A percentile compares a stretch with the other conserved stretches of the same genome.
Conservation (phyloP, 2,888 invertebrate species). For the Calliphora vomitoria region DNA sequence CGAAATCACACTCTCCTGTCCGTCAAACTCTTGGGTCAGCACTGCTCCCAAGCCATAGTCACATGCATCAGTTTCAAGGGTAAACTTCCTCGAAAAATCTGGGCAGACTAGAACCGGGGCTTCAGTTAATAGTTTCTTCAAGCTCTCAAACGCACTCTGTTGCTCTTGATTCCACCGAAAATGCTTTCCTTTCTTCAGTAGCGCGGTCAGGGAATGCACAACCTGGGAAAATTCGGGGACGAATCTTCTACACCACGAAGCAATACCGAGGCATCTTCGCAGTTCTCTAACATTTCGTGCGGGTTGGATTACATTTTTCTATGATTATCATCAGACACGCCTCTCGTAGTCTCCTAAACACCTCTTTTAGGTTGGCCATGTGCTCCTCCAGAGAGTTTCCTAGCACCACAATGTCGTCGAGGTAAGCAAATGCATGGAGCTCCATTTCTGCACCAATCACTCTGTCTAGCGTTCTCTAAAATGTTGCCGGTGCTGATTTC, state of each 20-base stretch:
- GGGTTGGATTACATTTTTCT: not conserved
- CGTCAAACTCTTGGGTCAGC: not conserved
- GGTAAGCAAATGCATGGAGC: too few species aligned
- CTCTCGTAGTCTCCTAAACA: not conserved
- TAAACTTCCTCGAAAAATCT: too few species aligned
- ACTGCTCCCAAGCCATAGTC: constrained; percentile 3
- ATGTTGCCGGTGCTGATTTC: not conserved
- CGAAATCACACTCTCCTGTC: not conserved
- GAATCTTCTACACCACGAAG: constrained; percentile 18
- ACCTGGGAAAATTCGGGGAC: not conserved
- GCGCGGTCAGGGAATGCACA: not conserved
- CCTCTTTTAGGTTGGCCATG: not conserved
- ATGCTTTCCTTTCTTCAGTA: not conserved
- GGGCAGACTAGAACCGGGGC: not conserved
- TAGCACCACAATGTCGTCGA: not conserved
- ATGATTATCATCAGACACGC: not conserved
- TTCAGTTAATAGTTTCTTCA: not conserved
- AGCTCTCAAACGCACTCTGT: not conserved
- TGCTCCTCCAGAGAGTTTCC: not conserved
- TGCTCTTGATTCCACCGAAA: constrained; percentile 19
- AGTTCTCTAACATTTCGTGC: too few species aligned
- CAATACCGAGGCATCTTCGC: not conserved
- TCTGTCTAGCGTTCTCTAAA: too few species aligned
- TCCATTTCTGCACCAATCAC: too few species aligned
- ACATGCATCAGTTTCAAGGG: not conserved